Percentiles rank a stretch among this genome's conserved stretches.
phyloP scores from a whole-genome alignment of 1,140 invertebrate genomes.

The Eupristina koningsbergeri region DNA sequence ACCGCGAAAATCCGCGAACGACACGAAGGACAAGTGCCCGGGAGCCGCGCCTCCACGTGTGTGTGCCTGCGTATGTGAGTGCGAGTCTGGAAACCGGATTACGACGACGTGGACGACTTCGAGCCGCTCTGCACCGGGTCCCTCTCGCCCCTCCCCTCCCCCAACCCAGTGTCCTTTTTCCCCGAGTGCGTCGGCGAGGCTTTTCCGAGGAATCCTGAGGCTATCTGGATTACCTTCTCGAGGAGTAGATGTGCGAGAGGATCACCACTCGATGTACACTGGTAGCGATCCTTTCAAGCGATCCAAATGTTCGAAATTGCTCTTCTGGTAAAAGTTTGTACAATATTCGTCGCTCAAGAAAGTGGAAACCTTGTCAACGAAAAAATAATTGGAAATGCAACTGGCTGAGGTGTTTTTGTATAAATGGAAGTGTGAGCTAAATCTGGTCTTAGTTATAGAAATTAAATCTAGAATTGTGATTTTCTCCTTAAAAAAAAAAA shows the following conservation, averaged over 20 bases:
- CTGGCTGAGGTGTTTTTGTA: background rate
- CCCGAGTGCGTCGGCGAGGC: background rate
- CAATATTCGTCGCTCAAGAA: too few relatives aligned
- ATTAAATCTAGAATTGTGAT: background rate
- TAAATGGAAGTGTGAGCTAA: background rate
- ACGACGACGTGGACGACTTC: background rate
- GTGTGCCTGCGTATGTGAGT: background rate
- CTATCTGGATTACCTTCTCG: too few relatives aligned
- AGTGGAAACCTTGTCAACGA: too few relatives aligned
- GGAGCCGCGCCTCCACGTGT: background rate
- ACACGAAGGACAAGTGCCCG: conserved; percentile 16
- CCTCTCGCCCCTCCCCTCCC: too few relatives aligned
- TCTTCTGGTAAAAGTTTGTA: too few relatives aligned
- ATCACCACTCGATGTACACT: too few relatives aligned
- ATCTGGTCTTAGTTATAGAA: background rate
- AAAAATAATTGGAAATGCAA: too few relatives aligned
- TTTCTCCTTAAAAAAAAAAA: background rate
- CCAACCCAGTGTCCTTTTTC: background rate
- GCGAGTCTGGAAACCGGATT: conserved; percentile 25
- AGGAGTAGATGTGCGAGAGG: too few relatives aligned
- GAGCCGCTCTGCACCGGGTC: too few relatives aligned
- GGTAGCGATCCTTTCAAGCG: too few relatives aligned
- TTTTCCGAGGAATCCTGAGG: background rate
- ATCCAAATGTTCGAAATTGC: too few relatives aligned
- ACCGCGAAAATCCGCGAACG: conserved; percentile 35